Evolutionary conservation across 2,797 vertebrate genomes (phyloP), one percentile per base, ranked within the genome.

Genomic region (Enteromius trimaculatus): DNA sequence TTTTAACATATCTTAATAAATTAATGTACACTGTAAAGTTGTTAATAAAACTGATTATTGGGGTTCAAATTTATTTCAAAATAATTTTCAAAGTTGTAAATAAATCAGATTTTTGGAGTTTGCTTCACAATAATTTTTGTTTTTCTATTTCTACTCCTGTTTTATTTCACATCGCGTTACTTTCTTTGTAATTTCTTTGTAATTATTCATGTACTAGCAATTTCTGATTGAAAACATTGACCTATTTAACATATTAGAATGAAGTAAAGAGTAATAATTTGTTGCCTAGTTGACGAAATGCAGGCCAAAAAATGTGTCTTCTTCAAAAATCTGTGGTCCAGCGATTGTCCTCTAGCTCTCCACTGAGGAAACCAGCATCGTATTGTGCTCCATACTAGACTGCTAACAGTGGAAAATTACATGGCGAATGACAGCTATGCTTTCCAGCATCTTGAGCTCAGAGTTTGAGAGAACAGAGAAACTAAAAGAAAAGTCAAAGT

Each of bases 401-500:
- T 55, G 17, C 51, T 75, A 55, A 31, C 72, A 53, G 29, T 58
- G 29, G 7, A 13, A 53, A 55, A 75, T 44, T 16, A 47, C 37
- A 72, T 3, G 16, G 31, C 37, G 29, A 55, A 68, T 6, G 29
- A 42, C 13, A 17, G 47, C 37, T 29, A 11, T 39, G 19, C 34
- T 26, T 64, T 42, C 77, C 51, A 80, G 66, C 4, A 64, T 78
- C 31, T 71, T 26, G 47, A 82, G 84, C 58, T 34, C 39, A 37
- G 58, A 78, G 75, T 70, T 68, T 69, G 53, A 26, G 75, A 72
- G 79, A 85, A 62, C 14, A 31, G 49, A 79, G 68, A 86, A 84
- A 85, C 71, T 72, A 69, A 74, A 75, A 77, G 76, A 81, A 79
- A 84, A 85, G 84, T 82, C 49, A 87, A 85, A 84, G 86, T 88